Percentiles rank a stretch among this genome's conserved stretches.
These are phyloP conservation scores for Danio albolineatus DNA, from an alignment of 2,797 vertebrate genomes.

Conservation along the genomic window DNA sequence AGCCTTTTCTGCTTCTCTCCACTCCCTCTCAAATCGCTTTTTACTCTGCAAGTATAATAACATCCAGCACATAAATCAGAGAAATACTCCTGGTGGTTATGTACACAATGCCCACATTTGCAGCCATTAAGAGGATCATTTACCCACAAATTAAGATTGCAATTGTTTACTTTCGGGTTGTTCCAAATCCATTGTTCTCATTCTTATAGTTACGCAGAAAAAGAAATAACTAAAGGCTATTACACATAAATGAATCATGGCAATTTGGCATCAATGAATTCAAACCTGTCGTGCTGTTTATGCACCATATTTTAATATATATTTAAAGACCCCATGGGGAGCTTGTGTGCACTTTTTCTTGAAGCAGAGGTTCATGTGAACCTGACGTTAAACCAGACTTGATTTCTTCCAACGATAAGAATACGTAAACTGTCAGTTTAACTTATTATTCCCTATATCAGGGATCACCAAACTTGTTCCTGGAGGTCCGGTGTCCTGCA, in stretches of 20 bases:
- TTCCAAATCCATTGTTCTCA: background rate
- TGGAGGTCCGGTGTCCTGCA: too few species aligned
- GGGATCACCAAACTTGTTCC: too few species aligned
- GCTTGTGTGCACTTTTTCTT: background rate
- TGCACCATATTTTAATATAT: background rate
- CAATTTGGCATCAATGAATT: background rate
- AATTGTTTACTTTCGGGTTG: background rate
- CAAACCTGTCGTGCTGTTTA: background rate
- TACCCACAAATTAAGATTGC: background rate
- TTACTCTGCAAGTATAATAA: conserved; percentile 79
- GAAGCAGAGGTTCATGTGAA: background rate
- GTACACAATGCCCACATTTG: background rate
- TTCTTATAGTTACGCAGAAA: background rate
- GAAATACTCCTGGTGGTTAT: background rate
- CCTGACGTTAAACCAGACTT: background rate
- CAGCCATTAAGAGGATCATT: background rate
- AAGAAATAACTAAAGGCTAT: background rate
- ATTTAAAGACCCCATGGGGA: background rate
- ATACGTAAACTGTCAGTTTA: background rate
- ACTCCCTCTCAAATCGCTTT: conserved; percentile 90
- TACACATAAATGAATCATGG: background rate
- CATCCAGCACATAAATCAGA: conserved; percentile 16
- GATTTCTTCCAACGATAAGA: background rate
- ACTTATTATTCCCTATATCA: too few species aligned
- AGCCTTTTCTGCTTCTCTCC: conserved; percentile 88